Evolutionary conservation across 2,797 vertebrate genomes (phyloP).

Genomic region (Coranthus polyacanthus): DNA sequence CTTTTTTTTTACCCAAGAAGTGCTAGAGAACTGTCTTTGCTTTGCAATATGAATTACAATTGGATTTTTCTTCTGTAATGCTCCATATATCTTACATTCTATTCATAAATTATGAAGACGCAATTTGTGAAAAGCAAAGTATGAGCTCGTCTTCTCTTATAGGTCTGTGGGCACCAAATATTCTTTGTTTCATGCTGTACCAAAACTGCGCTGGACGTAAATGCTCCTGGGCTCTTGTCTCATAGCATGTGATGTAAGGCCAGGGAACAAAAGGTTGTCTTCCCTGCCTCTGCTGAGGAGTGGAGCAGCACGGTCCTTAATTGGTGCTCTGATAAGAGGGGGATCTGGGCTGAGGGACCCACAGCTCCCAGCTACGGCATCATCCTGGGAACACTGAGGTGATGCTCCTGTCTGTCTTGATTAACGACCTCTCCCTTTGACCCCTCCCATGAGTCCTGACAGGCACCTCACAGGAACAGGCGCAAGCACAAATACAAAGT

Average conservation of each 20-base stretch:
- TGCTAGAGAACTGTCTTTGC: background rate
- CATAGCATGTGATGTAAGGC: constrained; percentile 54
- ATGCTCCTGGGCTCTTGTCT: constrained; percentile 58
- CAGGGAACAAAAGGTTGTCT: constrained; percentile 75
- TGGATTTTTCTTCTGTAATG: constrained; percentile 6
- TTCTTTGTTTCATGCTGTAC: constrained; percentile 27
- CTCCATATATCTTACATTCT: background rate
- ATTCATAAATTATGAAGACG: background rate
- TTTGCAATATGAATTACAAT: constrained; percentile 3
- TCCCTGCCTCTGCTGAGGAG: constrained; percentile 47
- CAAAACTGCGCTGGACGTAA: constrained; percentile 38
- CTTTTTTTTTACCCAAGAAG: background rate
- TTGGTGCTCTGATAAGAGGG: constrained; percentile 75
- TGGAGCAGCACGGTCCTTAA: constrained; percentile 64
- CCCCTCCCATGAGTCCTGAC: constrained; percentile 72
- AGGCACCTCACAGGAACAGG: constrained; percentile 45
- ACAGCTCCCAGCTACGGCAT: constrained; percentile 51
- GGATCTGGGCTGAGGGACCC: constrained; percentile 58
- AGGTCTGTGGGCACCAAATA: background rate
- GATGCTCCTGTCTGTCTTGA: constrained; percentile 76
- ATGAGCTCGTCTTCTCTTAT: background rate
- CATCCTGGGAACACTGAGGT: constrained; percentile 60
- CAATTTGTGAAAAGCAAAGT: constrained; percentile 7
- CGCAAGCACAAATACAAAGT: constrained; percentile 57
- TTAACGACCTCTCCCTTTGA: constrained; percentile 77